Conservation (phyloP, 2,888 invertebrate species). For the Eudemis profundana region DNA sequence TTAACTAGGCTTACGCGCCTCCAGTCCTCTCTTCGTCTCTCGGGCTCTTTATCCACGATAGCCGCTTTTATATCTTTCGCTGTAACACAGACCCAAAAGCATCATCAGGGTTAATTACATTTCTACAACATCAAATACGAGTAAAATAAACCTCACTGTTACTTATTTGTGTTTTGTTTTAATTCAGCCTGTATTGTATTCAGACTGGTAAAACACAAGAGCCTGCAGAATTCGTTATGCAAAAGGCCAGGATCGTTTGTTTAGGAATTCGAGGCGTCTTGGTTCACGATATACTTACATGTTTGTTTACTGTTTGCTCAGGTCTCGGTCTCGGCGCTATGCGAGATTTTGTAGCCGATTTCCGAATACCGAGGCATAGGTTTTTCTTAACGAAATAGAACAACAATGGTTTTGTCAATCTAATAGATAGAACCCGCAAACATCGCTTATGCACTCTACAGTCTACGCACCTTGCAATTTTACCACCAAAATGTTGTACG, state of each 20-base stretch:
- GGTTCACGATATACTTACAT: neutral
- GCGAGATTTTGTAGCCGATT: neutral
- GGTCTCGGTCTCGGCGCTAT: neutral
- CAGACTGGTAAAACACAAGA: slow-evolving; percentile 9
- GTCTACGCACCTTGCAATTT: no score
- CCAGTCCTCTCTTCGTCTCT: no score
- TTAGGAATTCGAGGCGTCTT: slow-evolving; percentile 20
- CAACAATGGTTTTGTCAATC: no score
- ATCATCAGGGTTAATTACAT: slow-evolving; percentile 7
- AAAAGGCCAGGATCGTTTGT: slow-evolving; percentile 23
- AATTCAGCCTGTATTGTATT: neutral
- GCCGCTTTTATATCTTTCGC: no score
- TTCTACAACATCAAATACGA: slow-evolving; percentile 17
- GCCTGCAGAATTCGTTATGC: slow-evolving; percentile 1
- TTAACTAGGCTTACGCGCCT: no score
- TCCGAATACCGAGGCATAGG: no score
- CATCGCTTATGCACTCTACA: no score
- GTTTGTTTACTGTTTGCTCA: slow-evolving; percentile 12
- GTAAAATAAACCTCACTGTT: slow-evolving; percentile 12
- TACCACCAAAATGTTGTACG: no score
- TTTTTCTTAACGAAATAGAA: no score
- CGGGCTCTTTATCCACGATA: no score
- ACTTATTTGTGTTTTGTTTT: slow-evolving; percentile 25
- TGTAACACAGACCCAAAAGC: neutral
- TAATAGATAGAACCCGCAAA: no score